Evolutionary conservation across 2,113 vertebrate species (phyloP), one percentile per base, ranked within the genome.

Genomic region (Varanus komodoensis): DNA sequence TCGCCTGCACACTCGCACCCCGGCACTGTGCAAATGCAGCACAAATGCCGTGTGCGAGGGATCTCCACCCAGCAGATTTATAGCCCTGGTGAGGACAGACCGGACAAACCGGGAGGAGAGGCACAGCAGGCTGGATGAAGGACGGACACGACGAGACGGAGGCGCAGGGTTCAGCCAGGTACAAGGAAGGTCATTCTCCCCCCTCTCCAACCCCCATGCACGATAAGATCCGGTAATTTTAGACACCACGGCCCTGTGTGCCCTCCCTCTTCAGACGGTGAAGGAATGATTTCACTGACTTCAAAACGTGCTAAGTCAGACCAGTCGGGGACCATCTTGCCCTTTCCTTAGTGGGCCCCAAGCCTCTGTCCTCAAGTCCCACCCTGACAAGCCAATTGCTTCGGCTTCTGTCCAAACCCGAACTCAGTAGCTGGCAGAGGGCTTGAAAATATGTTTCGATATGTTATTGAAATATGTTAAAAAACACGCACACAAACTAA

Each of bases 341-440:
- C 21, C 15, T 4, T 64, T 64, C 61, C 19, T 19, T 9, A 64
- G 61, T 21, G 61, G 9, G 61, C 61, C 61, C 61, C 21, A 19
- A 19, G 21, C 61, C 17, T 64, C 61, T 64, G 15, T 19, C 61
- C 61, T 19, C 17, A 64, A 64, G 61, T 21, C 61, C 19, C 21
- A 64, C 61, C 57, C 61, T 21, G 61, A 64, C 61, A 64, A 19
- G 4, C 17, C 19, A 15, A 64, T 19, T 21, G 11, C 97, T 95
- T 92, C 90, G 89, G 96, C 96, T 98, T 98, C 97, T 97, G 27
- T 57, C 5, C 29, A 81, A 52, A 6, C 50, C 32, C 14, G 71
- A 73, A 5, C 71, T n/a, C 29, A 54, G n/a, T 12, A 73, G 71
- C 71, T 73, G 11, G 32, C 29, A n/a, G 32, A 4, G 71, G 71